Evolutionary conservation across 2,888 invertebrate species (phyloP).

Genomic region (Drosophila seclusa): DNA sequence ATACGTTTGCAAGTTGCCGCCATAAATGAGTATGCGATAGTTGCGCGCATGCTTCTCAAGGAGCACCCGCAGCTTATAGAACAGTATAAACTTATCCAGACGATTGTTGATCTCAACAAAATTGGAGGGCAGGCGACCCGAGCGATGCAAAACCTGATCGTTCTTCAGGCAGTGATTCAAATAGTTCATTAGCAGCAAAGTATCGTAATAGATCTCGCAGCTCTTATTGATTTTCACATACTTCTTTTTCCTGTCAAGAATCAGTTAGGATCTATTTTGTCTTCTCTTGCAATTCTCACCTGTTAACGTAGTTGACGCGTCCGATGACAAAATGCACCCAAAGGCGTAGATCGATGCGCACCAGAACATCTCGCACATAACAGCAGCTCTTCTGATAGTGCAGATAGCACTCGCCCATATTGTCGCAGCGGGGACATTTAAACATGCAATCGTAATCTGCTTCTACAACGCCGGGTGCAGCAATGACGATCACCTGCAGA

Average conservation of each 20-base stretch:
- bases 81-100: conserved; percentile 75
- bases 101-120: conserved; percentile 77
- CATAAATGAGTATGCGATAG: conserved; percentile 71
- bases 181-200: conserved; percentile 65
- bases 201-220: conserved; percentile 75
- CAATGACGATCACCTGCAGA: conserved; percentile 70
- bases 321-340: conserved; percentile 74
- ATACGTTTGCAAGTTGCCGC: conserved; percentile 67
- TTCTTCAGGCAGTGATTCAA: conserved; percentile 41
- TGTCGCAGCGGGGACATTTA: conserved; percentile 56
- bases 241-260: conserved; percentile 54
- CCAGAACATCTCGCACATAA: conserved; percentile 65
- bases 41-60: conserved; percentile 22
- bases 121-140: conserved; percentile 59
- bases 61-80: conserved; percentile 69
- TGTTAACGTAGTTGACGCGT: conserved; percentile 52
- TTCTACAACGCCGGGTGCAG: conserved; percentile 69
- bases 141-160: not conserved
- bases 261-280: not conserved
- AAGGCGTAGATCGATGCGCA: conserved; percentile 70
- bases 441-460: conserved; percentile 75
- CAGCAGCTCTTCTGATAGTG: conserved; percentile 48
- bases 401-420: conserved; percentile 57
- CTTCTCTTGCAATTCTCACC: conserved; percentile 39
- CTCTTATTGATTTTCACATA: conserved; percentile 57